phyloP scores from a whole-genome alignment of 2,113 vertebrate species.

The Pungitius pungitius region DNA sequence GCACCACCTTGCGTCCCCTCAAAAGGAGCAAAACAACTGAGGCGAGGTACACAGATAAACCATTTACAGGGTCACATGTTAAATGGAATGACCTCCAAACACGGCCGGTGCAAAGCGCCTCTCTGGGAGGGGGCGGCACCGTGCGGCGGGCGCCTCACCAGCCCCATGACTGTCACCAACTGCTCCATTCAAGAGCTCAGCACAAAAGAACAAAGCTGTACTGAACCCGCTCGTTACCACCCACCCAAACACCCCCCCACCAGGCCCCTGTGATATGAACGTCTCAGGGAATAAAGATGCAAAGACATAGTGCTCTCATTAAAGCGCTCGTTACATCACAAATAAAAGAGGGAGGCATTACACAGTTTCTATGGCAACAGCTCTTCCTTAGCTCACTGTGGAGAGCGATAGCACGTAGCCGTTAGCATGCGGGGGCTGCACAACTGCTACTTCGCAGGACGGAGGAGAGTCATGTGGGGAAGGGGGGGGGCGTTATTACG shows the following conservation, averaged over 20 bases:
- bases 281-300: slow-evolving; percentile 10
- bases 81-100: background rate
- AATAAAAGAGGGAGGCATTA: slow-evolving; percentile 4
- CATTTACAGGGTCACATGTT: background rate
- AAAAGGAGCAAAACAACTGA: background rate
- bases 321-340: slow-evolving; percentile 8
- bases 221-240: slow-evolving; percentile 32
- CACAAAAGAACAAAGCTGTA: slow-evolving; percentile 63
- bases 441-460: slow-evolving; percentile 24
- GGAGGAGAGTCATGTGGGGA: too few species aligned
- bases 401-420: background rate
- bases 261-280: too few species aligned
- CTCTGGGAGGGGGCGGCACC: background rate
- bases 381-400: slow-evolving; percentile 13
- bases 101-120: background rate
- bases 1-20: background rate
- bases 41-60: too few species aligned
- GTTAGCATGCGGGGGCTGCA: background rate
- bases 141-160: slow-evolving; percentile 45
- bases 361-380: slow-evolving; percentile 72
- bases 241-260: background rate
- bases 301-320: background rate
- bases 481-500: too few species aligned
- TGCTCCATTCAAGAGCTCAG: slow-evolving; percentile 40
- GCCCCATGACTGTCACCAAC: slow-evolving; percentile 48